Percentiles rank a stretch among this genome's conserved stretches.
Conservation (phyloP, 2,113 vertebrate genomes). For the Indri indri region DNA sequence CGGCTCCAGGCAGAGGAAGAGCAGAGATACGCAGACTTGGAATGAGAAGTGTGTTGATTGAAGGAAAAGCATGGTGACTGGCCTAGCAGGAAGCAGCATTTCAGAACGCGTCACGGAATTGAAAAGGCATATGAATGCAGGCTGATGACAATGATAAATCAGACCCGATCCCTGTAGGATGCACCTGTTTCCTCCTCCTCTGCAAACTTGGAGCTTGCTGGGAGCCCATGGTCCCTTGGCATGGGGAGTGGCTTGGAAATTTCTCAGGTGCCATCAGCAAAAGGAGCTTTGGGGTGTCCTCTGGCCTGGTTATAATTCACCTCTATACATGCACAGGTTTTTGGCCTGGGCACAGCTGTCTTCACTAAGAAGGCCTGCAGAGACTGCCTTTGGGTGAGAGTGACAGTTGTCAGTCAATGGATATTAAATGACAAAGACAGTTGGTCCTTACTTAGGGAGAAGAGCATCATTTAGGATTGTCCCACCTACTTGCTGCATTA, state of each 20-base stretch:
- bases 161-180: not conserved
- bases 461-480: not conserved
- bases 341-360: not conserved
- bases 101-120: not conserved
- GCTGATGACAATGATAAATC: constrained; percentile 24
- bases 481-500: not conserved
- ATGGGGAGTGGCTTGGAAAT: not conserved
- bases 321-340: not conserved
- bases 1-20: not conserved
- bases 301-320: not conserved
- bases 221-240: not conserved
- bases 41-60: not conserved
- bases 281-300: not conserved
- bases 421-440: not conserved
- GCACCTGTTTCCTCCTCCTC: not conserved
- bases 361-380: not conserved
- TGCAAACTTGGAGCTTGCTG: not conserved
- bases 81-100: constrained; percentile 29
- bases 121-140: constrained; percentile 40
- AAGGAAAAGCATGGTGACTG: not conserved
- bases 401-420: not conserved
- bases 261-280: not conserved
- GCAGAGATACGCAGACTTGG: not conserved
- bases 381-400: not conserved
- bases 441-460: not conserved